phyloP scores from a whole-genome alignment of 2,888 invertebrate species.

The Rhaphigaster nebulosa region DNA sequence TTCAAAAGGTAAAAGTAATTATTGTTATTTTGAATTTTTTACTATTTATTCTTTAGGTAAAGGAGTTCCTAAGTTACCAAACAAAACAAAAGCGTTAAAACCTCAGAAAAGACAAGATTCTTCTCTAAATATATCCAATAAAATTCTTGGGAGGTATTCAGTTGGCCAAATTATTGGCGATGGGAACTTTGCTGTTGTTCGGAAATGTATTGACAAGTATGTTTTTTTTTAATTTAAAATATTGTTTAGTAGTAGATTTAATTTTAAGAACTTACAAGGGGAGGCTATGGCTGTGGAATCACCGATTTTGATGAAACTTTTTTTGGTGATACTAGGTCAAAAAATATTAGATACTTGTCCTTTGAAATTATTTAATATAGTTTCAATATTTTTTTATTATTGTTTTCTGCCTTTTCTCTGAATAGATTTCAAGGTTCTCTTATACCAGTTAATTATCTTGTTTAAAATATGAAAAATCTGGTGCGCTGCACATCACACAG shows the following conservation, averaged over 20 bases:
- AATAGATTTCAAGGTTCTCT: too few species aligned
- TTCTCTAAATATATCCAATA: constrained; percentile 65
- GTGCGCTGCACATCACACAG: too few species aligned
- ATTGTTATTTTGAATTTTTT: background rate
- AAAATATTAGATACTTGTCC: too few species aligned
- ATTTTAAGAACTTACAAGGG: too few species aligned
- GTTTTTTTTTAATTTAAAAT: constrained; percentile 64
- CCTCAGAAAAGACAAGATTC: constrained; percentile 64
- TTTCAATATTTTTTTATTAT: too few species aligned
- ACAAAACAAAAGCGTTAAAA: constrained; percentile 71
- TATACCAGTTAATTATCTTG: too few species aligned
- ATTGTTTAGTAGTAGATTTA: background rate
- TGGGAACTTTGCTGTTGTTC: constrained; percentile 96
- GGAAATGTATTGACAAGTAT: constrained; percentile 80
- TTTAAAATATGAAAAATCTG: too few species aligned
- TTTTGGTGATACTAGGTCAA: too few species aligned
- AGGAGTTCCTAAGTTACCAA: constrained; percentile 87
- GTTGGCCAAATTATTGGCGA: constrained; percentile 90
- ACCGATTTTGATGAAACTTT: too few species aligned
- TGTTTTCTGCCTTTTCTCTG: too few species aligned
- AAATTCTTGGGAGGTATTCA: constrained; percentile 72
- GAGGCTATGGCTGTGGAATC: too few species aligned
- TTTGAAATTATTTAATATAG: too few species aligned
- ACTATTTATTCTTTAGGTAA: constrained; percentile 70
- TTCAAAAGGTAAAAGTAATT: background rate